phyloP scores from a whole-genome alignment of 2,888 invertebrate species.

The Argyresthia albistria region DNA sequence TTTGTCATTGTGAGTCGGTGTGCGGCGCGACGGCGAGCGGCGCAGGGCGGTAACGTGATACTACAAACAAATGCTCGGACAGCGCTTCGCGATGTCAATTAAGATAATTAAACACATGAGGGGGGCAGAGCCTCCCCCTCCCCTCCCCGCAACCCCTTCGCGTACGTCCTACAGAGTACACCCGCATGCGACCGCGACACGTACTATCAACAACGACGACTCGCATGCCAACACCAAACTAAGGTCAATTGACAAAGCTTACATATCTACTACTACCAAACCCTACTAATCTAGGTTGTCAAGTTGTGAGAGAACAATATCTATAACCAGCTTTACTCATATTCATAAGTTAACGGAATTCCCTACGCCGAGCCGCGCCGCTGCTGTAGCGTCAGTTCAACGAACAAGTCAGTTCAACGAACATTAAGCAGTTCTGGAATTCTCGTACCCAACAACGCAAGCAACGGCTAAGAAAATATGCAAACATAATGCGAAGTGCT shows the following conservation, averaged over 20 bases:
- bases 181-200: slow-evolving; percentile 13
- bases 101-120: slow-evolving; percentile 68
- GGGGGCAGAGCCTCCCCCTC: slow-evolving; percentile 38
- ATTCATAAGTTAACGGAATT: neutral
- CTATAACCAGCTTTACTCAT: neutral
- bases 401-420: too few relatives aligned
- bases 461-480: slow-evolving; percentile 51
- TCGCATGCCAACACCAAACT: too few relatives aligned
- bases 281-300: too few relatives aligned
- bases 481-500: slow-evolving; percentile 58
- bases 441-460: slow-evolving; percentile 43
- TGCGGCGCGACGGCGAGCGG: slow-evolving; percentile 16
- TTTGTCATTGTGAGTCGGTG: too few relatives aligned
- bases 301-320: neutral
- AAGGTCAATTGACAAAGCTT: too few relatives aligned
- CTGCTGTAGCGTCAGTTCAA: slow-evolving; percentile 6
- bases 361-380: neutral
- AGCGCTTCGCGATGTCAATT: slow-evolving; percentile 70
- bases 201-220: neutral
- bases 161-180: slow-evolving; percentile 15
- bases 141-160: slow-evolving; percentile 32
- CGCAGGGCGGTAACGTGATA: slow-evolving; percentile 52
- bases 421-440: slow-evolving; percentile 28
- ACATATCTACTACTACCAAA: too few relatives aligned
- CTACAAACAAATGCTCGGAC: slow-evolving; percentile 67